Conservation (phyloP, 2,888 invertebrate genomes). For the Nysson spinosus region DNA sequence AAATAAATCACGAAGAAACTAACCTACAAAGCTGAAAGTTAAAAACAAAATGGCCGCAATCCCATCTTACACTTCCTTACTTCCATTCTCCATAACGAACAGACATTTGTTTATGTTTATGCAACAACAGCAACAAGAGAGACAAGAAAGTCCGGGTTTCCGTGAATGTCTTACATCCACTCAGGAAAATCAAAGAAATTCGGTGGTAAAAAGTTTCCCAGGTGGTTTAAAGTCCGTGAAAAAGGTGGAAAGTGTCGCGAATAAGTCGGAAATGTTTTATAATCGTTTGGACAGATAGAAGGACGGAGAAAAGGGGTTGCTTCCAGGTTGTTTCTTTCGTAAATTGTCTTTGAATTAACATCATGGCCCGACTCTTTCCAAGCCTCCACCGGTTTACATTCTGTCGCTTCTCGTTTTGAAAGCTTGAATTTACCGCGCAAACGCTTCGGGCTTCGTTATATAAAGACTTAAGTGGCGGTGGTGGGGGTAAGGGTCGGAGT, state of each 20-base stretch:
- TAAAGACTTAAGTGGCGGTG: neutral
- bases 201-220: too few relatives aligned
- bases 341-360: conserved; percentile 46
- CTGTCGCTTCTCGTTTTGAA: conserved; percentile 16
- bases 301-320: neutral
- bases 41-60: too few relatives aligned
- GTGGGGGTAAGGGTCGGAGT: neutral
- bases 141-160: too few relatives aligned
- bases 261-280: conserved; percentile 1
- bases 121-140: too few relatives aligned
- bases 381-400: neutral
- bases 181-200: too few relatives aligned
- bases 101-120: too few relatives aligned
- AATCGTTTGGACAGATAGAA: conserved; percentile 9
- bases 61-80: too few relatives aligned
- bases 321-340: conserved; percentile 19
- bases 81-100: too few relatives aligned
- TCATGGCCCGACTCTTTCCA: conserved; percentile 2
- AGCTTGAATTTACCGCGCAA: conserved; percentile 40
- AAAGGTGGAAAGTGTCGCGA: conserved; percentile 6
- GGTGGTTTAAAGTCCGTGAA: too few relatives aligned
- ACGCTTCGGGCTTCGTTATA: conserved; percentile 34
- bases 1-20: too few relatives aligned
- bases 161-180: too few relatives aligned
- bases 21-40: too few relatives aligned